A percentile compares a stretch with the other conserved stretches of the same genome.
phyloP scores from a whole-genome alignment of 2,888 invertebrate species.

The Encarsia formosa region DNA sequence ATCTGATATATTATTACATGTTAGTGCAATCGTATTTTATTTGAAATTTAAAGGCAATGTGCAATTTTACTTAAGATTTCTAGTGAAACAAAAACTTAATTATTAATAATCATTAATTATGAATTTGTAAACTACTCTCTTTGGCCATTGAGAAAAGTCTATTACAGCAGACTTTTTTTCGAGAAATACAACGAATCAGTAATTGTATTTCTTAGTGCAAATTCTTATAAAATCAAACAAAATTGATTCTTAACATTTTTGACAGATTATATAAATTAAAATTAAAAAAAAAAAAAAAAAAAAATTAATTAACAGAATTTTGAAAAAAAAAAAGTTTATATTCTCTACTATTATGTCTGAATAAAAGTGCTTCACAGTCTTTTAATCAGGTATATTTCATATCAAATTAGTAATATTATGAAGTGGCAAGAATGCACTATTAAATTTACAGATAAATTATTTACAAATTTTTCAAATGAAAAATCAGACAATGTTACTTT shows the following conservation, averaged over 20 bases:
- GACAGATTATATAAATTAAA: too few relatives aligned
- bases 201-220: too few relatives aligned
- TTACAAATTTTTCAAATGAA: slow-evolving; percentile 16
- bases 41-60: slow-evolving; percentile 12
- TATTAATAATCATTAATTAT: slow-evolving; percentile 15
- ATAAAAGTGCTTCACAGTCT: too few relatives aligned
- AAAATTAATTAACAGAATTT: too few relatives aligned
- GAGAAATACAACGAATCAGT: too few relatives aligned
- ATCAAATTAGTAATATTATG: slow-evolving; percentile 15
- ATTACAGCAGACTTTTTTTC: too few relatives aligned
- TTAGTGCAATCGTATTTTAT: neutral
- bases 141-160: slow-evolving; percentile 36
- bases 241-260: too few relatives aligned
- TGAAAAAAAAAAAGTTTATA: too few relatives aligned
- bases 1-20: slow-evolving; percentile 6
- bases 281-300: too few relatives aligned
- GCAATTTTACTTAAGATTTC: slow-evolving; percentile 4
- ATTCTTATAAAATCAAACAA: too few relatives aligned
- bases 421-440: slow-evolving; percentile 20
- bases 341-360: too few relatives aligned
- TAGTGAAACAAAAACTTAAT: slow-evolving; percentile 12
- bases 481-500: slow-evolving; percentile 5
- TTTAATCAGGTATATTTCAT: slow-evolving; percentile 5
- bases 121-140: slow-evolving; percentile 32
- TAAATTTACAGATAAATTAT: slow-evolving; percentile 23